Conservation (phyloP, 2,888 invertebrate species). For the Lagria hirta region DNA sequence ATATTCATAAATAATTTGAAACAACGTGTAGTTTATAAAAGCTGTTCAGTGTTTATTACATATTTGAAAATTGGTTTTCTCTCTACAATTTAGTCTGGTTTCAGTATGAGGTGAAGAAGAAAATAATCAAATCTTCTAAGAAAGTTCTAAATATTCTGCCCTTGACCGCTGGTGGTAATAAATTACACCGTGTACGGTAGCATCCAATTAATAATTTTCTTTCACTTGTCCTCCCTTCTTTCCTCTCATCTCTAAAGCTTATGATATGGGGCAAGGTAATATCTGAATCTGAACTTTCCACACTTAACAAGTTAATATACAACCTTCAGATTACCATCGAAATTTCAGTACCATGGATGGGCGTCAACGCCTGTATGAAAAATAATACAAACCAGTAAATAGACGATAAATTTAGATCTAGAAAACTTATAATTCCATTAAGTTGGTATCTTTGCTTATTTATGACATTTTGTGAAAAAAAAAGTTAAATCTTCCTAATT, state of each 20-base stretch:
- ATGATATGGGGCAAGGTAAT: conserved; percentile 19
- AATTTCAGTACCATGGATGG: conserved; percentile 12
- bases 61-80: too few relatives aligned
- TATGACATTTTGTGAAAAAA: too few relatives aligned
- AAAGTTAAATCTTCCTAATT: too few relatives aligned
- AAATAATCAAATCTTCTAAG: too few relatives aligned
- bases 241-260: conserved; percentile 6
- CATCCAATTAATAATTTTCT: conserved; percentile 26
- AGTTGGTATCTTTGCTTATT: too few relatives aligned
- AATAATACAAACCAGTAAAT: conserved; percentile 11
- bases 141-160: too few relatives aligned
- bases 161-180: conserved; percentile 26
- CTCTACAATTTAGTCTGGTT: too few relatives aligned
- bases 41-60: too few relatives aligned
- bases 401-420: conserved; percentile 11
- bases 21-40: too few relatives aligned
- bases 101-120: conserved; percentile 4
- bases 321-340: conserved; percentile 7
- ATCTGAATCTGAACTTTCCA: conserved; percentile 11
- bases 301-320: conserved; percentile 15
- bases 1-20: too few relatives aligned
- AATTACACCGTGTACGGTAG: conserved; percentile 26
- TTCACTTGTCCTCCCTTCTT: conserved; percentile 13
- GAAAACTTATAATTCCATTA: too few relatives aligned
- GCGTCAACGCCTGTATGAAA: conserved; percentile 7